Percentiles rank a stretch among this genome's conserved stretches.
Evolutionary conservation across 2,797 vertebrate species (phyloP).

Genomic region (Vireo griseus): DNA sequence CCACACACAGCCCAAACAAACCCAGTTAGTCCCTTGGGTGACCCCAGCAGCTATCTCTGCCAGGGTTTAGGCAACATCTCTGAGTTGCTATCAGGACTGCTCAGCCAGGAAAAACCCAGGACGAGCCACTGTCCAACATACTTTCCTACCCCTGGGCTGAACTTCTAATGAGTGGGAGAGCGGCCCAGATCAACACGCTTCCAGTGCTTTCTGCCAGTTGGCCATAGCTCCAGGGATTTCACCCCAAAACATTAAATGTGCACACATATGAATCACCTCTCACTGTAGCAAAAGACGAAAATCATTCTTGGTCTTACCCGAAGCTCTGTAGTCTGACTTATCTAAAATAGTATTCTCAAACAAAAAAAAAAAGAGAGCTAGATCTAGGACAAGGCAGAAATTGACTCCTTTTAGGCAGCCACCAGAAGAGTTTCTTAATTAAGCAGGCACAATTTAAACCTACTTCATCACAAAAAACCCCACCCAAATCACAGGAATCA

Average conservation of each 20-base stretch:
- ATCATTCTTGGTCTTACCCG: background rate
- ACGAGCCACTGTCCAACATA: background rate
- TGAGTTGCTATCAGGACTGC: background rate
- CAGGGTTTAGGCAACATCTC: background rate
- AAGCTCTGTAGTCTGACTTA: background rate
- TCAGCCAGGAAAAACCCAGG: background rate
- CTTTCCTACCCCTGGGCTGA: background rate
- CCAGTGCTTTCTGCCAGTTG: background rate
- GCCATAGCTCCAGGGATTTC: background rate
- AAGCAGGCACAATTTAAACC: background rate
- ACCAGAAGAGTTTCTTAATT: accelerated
- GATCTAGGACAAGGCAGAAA: background rate
- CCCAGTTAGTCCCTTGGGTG: background rate
- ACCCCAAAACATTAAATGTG: background rate
- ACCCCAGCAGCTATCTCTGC: background rate
- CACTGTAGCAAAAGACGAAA: background rate
- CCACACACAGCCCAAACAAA: background rate
- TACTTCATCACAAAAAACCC: background rate
- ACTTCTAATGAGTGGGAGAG: background rate
- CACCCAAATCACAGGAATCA: background rate
- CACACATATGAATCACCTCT: background rate
- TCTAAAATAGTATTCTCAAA: background rate
- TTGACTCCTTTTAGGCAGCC: background rate
- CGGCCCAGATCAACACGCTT: background rate
- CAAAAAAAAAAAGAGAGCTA: background rate